Percentiles rank a stretch among this genome's conserved stretches.
Evolutionary conservation across 1,140 invertebrate species (phyloP).

Genomic region (Rhagoletis pomonella): DNA sequence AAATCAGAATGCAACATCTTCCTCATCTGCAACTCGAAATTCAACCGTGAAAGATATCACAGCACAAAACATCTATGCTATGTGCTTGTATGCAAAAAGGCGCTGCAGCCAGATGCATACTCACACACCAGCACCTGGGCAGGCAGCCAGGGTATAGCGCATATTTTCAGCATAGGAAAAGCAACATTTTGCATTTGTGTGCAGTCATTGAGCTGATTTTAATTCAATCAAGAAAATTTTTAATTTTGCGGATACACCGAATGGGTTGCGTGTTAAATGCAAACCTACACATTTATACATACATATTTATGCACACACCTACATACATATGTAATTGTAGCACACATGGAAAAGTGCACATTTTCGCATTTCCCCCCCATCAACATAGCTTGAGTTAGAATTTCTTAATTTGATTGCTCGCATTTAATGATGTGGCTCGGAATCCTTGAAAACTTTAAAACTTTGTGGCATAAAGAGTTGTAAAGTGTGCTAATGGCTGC

Average conservation of each 20-base stretch:
- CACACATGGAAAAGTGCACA: neutral
- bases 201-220: conserved; percentile 38
- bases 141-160: no score
- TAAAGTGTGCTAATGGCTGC: conserved; percentile 24
- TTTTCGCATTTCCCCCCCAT: neutral
- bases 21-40: neutral
- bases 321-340: neutral
- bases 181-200: conserved; percentile 40
- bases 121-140: neutral
- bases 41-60: neutral
- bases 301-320: neutral
- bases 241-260: neutral
- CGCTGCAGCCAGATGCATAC: neutral
- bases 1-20: neutral
- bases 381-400: neutral
- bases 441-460: conserved; percentile 35
- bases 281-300: neutral
- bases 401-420: conserved; percentile 44
- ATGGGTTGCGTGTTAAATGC: neutral
- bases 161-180: no score
- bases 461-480: neutral
- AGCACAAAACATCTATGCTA: neutral
- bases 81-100: neutral
- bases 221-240: conserved; percentile 10
- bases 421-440: conserved; percentile 24